These are phyloP conservation scores for Orestias chungarensis DNA, from an alignment of 2,797 vertebrate species.

Conservation along the genomic window DNA sequence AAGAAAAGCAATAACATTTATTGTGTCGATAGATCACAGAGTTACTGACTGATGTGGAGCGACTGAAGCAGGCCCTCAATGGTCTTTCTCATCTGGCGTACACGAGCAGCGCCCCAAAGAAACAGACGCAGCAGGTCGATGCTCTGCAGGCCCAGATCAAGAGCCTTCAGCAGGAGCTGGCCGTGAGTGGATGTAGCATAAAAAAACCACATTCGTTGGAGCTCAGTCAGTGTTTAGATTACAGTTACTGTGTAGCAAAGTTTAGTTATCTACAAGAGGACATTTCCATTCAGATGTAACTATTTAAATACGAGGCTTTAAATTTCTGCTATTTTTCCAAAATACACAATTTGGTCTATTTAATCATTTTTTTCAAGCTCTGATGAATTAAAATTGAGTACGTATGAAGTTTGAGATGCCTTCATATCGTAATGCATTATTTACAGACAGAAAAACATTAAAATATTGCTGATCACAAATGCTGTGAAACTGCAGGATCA, in stretches of 20 bases:
- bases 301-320: neutral
- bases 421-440: neutral
- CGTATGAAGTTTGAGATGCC: neutral
- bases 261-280: neutral
- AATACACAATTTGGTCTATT: neutral
- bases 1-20: neutral
- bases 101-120: conserved; percentile 85
- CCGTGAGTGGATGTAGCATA: conserved; percentile 83
- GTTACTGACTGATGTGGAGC: conserved; percentile 91
- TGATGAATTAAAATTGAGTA: neutral
- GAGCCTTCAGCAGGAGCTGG: conserved; percentile 93
- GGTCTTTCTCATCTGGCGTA: conserved; percentile 92
- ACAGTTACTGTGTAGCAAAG: neutral
- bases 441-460: neutral
- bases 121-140: conserved; percentile 88
- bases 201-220: neutral
- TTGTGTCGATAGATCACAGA: conserved; percentile 86
- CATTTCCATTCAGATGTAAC: neutral
- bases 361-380: neutral
- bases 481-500: neutral
- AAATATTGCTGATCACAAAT: neutral
- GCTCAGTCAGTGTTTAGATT: neutral
- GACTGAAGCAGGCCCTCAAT: conserved; percentile 91
- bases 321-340: no score
- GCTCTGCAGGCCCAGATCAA: conserved; percentile 89